Evolutionary conservation across 1,140 invertebrate genomes (phyloP).

Genomic region (Paralvinella palmiformis): DNA sequence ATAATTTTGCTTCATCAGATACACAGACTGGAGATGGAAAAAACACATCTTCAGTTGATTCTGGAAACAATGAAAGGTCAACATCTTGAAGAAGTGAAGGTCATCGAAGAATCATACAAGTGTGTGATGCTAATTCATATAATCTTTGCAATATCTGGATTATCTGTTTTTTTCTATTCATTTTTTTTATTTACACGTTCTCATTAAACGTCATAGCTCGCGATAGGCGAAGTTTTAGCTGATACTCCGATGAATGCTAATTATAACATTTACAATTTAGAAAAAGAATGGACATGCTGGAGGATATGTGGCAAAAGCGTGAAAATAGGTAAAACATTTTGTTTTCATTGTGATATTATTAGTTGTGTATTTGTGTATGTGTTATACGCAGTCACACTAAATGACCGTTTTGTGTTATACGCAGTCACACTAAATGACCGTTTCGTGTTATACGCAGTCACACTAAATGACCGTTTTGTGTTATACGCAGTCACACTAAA

Average conservation of each 20-base stretch:
- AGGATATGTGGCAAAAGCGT: constrained; percentile 33
- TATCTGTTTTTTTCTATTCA: not conserved
- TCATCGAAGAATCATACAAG: constrained; percentile 38
- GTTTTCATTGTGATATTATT: not conserved
- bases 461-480: no score
- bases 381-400: no score
- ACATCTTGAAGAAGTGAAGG: constrained; percentile 35
- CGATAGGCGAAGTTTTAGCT: not conserved
- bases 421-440: no score
- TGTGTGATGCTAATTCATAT: constrained; percentile 17
- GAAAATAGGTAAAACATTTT: constrained; percentile 28
- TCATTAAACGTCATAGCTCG: no score
- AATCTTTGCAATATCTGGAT: not conserved
- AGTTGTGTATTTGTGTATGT: no score
- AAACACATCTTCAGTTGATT: constrained; percentile 30
- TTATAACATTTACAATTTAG: constrained; percentile 17
- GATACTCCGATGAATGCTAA: not conserved
- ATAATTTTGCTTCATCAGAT: constrained; percentile 23
- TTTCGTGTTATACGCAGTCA: no score
- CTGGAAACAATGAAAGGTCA: constrained; percentile 31
- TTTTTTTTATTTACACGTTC: no score
- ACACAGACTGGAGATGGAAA: constrained; percentile 35
- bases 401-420: no score
- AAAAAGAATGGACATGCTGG: constrained; percentile 32
- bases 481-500: no score